Base-by-base conservation (phyloP, 2,113 vertebrate species). In the Albula goreensis region DNA sequence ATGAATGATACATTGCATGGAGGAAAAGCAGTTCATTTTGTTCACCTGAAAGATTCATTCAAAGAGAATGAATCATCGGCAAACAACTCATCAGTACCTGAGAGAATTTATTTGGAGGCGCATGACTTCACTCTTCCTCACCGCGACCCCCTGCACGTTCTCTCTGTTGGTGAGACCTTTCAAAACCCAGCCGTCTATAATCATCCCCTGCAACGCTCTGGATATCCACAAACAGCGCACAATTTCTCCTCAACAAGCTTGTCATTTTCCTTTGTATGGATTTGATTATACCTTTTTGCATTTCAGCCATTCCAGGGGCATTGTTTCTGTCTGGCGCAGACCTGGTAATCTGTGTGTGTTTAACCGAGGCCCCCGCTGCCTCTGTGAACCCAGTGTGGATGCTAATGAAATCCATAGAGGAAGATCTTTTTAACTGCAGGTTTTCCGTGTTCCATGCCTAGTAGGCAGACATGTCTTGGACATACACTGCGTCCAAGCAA, bases 171-270 rank as follows among this genome's bases (percentile, higher is more conserved):
- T 60, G 52, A 31, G 22, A 60, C n/a, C 31, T 60, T 41, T 74
- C 63, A 15, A 74, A 74, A 74, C 70, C 25, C n/a, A 83, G 48
- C 81, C 81, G 60, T 41, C 81, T 83, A 31, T 60, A 83, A 52
- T 81, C 50, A 50, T 52, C 50, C 25, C 80, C 51, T n/a, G 51
- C 50, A 50, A 81, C 80, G 17, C 22, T 22, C 22, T 15, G 10
- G 22, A 52, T n/a, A 5, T n/a, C 17, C 48, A 51, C 4, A 7
- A 17, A 25, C 51, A 25, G 49, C 13, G 51, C 50, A 81, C 15
- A 25, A 50, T 11, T 49, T 19, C 12, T 80, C 49, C 17, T 50
- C 19, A 9, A 49, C 48, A 80, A 80, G 41, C 78, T 48, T 19
- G 41, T 79, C 78, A 70, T 70, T 79, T 79, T 79, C 31, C 13